Evolutionary conservation across 35 echinoderm and acorn worm genomes (phyloP).

Genomic region (Chiridota heheva): DNA sequence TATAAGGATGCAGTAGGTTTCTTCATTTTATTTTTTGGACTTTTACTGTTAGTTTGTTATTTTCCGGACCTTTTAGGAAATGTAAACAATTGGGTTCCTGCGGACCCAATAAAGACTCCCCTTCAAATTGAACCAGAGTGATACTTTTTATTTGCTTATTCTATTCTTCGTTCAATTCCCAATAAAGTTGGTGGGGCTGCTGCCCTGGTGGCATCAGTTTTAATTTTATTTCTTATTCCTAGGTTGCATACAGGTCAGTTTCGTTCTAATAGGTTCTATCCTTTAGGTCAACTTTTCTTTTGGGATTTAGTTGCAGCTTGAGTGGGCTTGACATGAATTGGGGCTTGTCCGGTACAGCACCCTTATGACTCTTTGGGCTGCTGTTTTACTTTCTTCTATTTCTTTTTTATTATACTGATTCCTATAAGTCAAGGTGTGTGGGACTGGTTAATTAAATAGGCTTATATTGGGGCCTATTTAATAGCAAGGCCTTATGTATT

Average conservation of each 20-base stretch:
- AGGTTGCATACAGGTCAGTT: conserved; percentile 40
- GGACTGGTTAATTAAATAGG: no score
- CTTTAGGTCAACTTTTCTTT: neutral
- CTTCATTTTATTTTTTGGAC: conserved; percentile 18
- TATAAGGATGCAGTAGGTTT: conserved; percentile 65
- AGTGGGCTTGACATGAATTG: neutral
- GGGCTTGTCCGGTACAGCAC: neutral
- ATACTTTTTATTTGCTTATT: conserved; percentile 83
- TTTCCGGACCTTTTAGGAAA: conserved; percentile 55
- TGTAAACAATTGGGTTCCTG: conserved; percentile 72
- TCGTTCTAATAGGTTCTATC: neutral
- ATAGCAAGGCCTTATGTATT: no score
- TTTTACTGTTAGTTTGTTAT: conserved; percentile 26
- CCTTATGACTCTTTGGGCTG: neutral
- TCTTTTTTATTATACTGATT: neutral
- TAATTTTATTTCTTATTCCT: conserved; percentile 60
- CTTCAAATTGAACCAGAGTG: conserved; percentile 79
- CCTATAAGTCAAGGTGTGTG: no score
- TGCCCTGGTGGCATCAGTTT: conserved; percentile 54
- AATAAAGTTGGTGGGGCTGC: conserved; percentile 85
- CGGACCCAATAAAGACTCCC: conserved; percentile 71
- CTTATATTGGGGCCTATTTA: no score
- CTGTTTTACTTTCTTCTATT: neutral
- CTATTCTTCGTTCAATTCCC: conserved; percentile 78
- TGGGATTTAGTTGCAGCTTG: neutral